phyloP scores from a whole-genome alignment of 2,888 invertebrate species.

The Petrolisthes cinctipes region DNA sequence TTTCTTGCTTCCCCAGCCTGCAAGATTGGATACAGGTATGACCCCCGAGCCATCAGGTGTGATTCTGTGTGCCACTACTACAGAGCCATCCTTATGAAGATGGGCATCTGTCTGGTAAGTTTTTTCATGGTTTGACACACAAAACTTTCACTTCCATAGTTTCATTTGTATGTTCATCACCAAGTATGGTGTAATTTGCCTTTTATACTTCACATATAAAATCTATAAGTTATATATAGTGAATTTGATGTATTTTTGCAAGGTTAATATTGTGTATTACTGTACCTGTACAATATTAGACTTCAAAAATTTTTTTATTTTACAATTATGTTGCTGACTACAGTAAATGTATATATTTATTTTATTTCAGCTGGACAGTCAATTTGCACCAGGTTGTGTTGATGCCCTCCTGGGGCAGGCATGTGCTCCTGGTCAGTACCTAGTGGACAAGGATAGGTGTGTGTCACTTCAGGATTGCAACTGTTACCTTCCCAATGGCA shows the following conservation, averaged over 20 bases:
- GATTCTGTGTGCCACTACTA: conserved; percentile 80
- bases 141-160: not conserved
- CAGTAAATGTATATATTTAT: not conserved
- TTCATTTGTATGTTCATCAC: not conserved
- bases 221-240: too few species aligned
- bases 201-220: too few species aligned
- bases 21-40: conserved; percentile 74
- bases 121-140: too few species aligned
- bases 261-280: too few species aligned
- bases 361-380: conserved; percentile 60
- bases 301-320: not conserved
- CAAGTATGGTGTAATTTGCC: not conserved
- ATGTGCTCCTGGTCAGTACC: conserved; percentile 76
- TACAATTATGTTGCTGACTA: not conserved
- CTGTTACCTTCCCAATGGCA: conserved; percentile 78
- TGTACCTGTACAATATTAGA: too few species aligned
- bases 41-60: conserved; percentile 81
- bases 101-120: conserved; percentile 68
- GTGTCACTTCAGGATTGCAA: conserved; percentile 82
- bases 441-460: conserved; percentile 82
- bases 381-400: conserved; percentile 70
- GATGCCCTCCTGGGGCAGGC: conserved; percentile 80
- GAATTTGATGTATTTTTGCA: too few species aligned
- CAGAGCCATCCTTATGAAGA: conserved; percentile 69
- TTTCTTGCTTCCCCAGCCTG: not conserved